Conservation (phyloP, 2,797 vertebrate species). For the Melanotaenia parkinsoni region DNA sequence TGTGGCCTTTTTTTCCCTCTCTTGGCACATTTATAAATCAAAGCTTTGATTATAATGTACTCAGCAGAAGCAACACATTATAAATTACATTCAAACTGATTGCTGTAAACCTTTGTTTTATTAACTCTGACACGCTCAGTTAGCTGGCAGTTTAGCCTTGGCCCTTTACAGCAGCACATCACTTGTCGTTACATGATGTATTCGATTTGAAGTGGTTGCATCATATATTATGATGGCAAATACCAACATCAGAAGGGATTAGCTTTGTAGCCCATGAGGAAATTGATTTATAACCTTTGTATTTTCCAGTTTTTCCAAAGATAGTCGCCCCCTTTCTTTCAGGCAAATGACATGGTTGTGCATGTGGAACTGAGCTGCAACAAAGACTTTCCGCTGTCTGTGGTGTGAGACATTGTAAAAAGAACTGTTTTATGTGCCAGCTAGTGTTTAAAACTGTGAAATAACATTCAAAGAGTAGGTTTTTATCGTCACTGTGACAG, state of each 20-base stretch:
- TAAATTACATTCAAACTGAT: conserved; percentile 57
- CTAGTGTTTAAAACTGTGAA: conserved; percentile 12
- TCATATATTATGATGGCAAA: conserved; percentile 61
- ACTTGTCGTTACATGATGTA: conserved; percentile 43
- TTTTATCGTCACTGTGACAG: conserved; percentile 14
- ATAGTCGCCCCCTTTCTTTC: conserved; percentile 27
- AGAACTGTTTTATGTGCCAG: conserved; percentile 9
- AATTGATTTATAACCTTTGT: conserved; percentile 46
- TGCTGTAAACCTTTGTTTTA: conserved; percentile 67
- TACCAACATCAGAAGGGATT: conserved; percentile 34
- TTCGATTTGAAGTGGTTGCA: conserved; percentile 55
- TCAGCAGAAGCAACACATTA: conserved; percentile 37
- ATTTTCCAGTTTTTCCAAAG: background rate
- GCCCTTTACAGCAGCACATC: conserved; percentile 44
- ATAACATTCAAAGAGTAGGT: conserved; percentile 7
- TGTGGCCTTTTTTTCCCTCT: background rate
- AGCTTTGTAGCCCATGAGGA: conserved; percentile 49
- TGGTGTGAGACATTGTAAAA: background rate
- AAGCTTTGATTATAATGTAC: conserved; percentile 36
- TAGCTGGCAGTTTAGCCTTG: conserved; percentile 48
- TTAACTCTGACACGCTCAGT: conserved; percentile 56
- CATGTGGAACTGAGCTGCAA: conserved; percentile 17
- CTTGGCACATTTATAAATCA: conserved; percentile 5
- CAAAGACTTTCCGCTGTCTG: background rate
- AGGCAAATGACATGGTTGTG: conserved; percentile 29